These are phyloP conservation scores for Fragum fragum DNA, from an alignment of 2,888 invertebrate genomes.

Conservation along the genomic window DNA sequence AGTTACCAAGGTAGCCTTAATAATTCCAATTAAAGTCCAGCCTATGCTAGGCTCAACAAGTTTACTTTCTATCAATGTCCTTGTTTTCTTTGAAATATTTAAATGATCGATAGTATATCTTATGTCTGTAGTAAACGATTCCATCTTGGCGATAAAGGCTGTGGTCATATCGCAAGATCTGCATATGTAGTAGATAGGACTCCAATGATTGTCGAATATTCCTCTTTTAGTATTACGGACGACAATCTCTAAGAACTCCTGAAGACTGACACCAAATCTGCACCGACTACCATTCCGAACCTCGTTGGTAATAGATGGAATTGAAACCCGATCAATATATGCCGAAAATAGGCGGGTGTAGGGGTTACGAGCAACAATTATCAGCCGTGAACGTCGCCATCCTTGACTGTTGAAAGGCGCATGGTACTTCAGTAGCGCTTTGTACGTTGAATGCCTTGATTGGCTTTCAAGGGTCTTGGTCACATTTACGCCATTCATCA, in stretches of 20 bases:
- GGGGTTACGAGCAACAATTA: not conserved
- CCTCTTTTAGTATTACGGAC: not conserved
- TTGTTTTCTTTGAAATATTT: too few relatives aligned
- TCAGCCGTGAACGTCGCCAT: too few relatives aligned
- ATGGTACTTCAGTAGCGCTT: too few relatives aligned
- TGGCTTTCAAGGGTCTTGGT: too few relatives aligned
- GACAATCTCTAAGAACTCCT: not conserved
- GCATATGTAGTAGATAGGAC: not conserved
- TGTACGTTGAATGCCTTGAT: too few relatives aligned
- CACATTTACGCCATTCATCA: too few relatives aligned
- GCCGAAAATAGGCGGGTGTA: constrained; percentile 1
- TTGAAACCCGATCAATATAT: not conserved
- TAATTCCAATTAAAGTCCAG: too few relatives aligned
- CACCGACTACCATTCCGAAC: not conserved
- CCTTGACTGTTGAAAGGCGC: too few relatives aligned
- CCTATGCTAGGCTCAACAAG: too few relatives aligned
- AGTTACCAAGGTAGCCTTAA: too few relatives aligned
- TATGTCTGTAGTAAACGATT: not conserved
- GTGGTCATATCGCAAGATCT: too few relatives aligned
- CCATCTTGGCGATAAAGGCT: not conserved
- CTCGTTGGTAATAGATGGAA: not conserved
- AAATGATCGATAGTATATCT: not conserved
- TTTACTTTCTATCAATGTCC: too few relatives aligned
- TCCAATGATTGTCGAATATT: not conserved
- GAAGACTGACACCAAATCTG: not conserved